Evolutionary conservation across 2,888 invertebrate species (phyloP).

Genomic region (Scaptomyza parva): DNA sequence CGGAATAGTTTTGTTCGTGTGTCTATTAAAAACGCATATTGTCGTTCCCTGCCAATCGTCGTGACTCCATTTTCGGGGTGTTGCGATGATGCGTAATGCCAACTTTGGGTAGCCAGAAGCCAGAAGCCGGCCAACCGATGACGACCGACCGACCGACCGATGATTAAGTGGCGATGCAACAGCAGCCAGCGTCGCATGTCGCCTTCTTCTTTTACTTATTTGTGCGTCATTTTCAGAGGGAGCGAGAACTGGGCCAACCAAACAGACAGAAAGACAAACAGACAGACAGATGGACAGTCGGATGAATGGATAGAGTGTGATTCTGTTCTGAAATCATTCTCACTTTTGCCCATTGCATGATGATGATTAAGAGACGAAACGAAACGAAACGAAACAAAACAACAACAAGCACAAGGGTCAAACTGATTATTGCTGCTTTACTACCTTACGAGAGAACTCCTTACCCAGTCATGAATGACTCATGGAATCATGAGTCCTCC

Average conservation of each 20-base stretch:
- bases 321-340: conserved; percentile 61
- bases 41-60: conserved; percentile 42
- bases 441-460: conserved; percentile 41
- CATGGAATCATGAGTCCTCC: conserved; percentile 49
- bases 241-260: conserved; percentile 68
- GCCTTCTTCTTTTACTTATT: conserved; percentile 13
- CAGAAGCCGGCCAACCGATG: conserved; percentile 6
- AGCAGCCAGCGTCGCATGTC: conserved; percentile 41
- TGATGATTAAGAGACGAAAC: conserved; percentile 62
- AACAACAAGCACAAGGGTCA: conserved; percentile 51
- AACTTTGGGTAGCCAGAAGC: conserved; percentile 61
- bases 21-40: conserved; percentile 57
- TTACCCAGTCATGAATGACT: conserved; percentile 48
- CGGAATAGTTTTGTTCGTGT: conserved; percentile 55
- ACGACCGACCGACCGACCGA: conserved; percentile 14
- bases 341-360: conserved; percentile 68
- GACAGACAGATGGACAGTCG: conserved; percentile 3
- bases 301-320: conserved; percentile 21
- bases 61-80: conserved; percentile 71
- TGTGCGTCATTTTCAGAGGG: conserved; percentile 67
- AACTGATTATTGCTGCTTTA: conserved; percentile 29
- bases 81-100: conserved; percentile 70
- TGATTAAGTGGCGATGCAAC: conserved; percentile 71
- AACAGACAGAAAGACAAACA: conserved; percentile 28
- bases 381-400: too few species aligned